These are phyloP conservation scores for Huso huso DNA, from an alignment of 2,797 vertebrate species.

Conservation along the genomic window DNA sequence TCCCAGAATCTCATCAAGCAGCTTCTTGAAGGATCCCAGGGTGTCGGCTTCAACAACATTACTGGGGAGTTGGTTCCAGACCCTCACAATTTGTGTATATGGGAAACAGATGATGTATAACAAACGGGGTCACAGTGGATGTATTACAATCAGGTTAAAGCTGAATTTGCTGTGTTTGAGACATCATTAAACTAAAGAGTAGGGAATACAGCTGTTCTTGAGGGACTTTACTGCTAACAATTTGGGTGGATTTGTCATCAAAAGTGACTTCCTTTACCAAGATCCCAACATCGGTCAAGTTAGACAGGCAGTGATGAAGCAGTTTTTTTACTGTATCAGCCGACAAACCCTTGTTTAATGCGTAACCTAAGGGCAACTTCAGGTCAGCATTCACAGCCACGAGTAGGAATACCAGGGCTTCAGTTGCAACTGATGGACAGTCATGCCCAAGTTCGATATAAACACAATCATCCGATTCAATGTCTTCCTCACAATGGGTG, in stretches of 20 bases:
- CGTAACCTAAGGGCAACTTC: slow-evolving; percentile 3
- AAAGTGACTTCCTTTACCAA: not conserved
- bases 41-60: too few relatives aligned
- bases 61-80: too few relatives aligned
- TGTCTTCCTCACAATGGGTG: not conserved
- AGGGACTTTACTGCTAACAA: slow-evolving; percentile 2
- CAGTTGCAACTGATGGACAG: not conserved
- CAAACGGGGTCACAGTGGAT: too few relatives aligned
- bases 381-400: not conserved
- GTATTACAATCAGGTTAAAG: too few relatives aligned
- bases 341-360: not conserved
- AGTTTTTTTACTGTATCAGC: not conserved
- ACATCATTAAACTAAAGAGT: not conserved
- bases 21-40: too few relatives aligned
- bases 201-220: slow-evolving; percentile 1
- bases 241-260: slow-evolving; percentile 3
- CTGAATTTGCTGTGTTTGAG: not conserved
- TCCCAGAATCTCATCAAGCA: too few relatives aligned
- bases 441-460: too few relatives aligned
- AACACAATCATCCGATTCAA: not conserved
- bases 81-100: too few relatives aligned
- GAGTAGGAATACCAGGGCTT: slow-evolving; percentile 8
- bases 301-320: not conserved
- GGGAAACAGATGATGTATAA: too few relatives aligned
- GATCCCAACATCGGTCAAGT: not conserved